Evolutionary conservation across 1,140 invertebrate genomes (phyloP).

Genomic region (Eupristina koningsbergeri): DNA sequence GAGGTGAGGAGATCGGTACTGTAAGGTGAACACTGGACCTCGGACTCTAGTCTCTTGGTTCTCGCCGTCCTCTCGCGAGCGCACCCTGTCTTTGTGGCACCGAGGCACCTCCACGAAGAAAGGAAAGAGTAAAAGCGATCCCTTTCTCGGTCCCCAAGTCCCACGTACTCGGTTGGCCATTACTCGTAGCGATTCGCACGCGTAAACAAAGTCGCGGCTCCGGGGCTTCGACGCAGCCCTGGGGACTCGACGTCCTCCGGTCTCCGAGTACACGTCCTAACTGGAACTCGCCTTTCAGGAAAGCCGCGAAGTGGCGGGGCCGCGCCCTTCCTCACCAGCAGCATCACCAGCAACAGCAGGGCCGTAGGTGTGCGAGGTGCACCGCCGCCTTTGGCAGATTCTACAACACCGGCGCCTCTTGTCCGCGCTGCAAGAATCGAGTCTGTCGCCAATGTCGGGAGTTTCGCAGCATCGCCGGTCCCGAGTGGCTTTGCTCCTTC

Average conservation of each 20-base stretch:
- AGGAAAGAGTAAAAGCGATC: neutral
- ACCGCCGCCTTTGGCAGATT: slow-evolving; percentile 81
- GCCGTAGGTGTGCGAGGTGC: slow-evolving; percentile 80
- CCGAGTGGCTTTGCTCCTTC: slow-evolving; percentile 83
- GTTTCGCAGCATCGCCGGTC: slow-evolving; percentile 66
- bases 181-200: neutral
- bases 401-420: slow-evolving; percentile 82
- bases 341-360: slow-evolving; percentile 13
- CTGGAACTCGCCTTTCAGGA: neutral
- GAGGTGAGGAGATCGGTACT: slow-evolving; percentile 15
- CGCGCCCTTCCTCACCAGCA: neutral
- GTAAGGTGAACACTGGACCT: neutral
- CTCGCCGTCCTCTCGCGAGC: neutral
- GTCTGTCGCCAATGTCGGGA: slow-evolving; percentile 84
- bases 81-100: neutral
- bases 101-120: neutral
- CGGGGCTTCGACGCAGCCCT: neutral
- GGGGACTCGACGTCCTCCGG: neutral
- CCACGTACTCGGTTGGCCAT: neutral
- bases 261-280: neutral
- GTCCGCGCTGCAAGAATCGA: slow-evolving; percentile 79
- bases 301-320: neutral
- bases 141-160: neutral
- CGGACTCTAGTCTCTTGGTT: slow-evolving; percentile 10
- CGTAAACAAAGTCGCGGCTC: neutral